These are phyloP conservation scores for Latrodectus elegans DNA, from an alignment of 2,888 invertebrate genomes.

Conservation along the genomic window DNA sequence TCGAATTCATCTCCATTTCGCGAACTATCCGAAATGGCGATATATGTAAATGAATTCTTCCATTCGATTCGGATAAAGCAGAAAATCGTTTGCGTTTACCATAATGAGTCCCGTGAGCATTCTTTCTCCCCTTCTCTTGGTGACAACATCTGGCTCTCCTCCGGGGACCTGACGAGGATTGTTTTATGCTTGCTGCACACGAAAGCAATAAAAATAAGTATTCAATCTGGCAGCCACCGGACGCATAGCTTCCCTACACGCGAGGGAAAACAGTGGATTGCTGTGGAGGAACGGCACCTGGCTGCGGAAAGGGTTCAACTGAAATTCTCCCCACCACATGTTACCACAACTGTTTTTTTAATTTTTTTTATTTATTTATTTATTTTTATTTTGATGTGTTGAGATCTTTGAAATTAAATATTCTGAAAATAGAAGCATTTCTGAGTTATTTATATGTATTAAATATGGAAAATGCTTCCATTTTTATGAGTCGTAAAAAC, in stretches of 20 bases:
- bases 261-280: no score
- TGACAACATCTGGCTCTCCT: slow-evolving; percentile 49
- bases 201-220: slow-evolving; percentile 64
- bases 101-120: slow-evolving; percentile 47
- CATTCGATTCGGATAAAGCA: slow-evolving; percentile 35
- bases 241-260: slow-evolving; percentile 2
- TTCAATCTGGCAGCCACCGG: slow-evolving; percentile 60
- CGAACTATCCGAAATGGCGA: background rate
- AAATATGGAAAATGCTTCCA: no score
- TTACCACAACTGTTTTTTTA: no score
- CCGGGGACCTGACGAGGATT: slow-evolving; percentile 35
- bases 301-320: background rate
- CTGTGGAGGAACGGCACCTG: background rate
- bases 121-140: background rate
- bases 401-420: no score
- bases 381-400: no score
- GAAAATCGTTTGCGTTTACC: slow-evolving; percentile 57
- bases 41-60: background rate
- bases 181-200: slow-evolving; percentile 56
- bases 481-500: no score
- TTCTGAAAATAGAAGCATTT: no score
- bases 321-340: no score
- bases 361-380: no score
- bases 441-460: no score
- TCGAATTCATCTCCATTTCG: slow-evolving; percentile 7